Percentiles rank a stretch among this genome's conserved stretches.
Evolutionary conservation across 2,113 vertebrate genomes (phyloP).

Genomic region (Aegithalos caudatus): DNA sequence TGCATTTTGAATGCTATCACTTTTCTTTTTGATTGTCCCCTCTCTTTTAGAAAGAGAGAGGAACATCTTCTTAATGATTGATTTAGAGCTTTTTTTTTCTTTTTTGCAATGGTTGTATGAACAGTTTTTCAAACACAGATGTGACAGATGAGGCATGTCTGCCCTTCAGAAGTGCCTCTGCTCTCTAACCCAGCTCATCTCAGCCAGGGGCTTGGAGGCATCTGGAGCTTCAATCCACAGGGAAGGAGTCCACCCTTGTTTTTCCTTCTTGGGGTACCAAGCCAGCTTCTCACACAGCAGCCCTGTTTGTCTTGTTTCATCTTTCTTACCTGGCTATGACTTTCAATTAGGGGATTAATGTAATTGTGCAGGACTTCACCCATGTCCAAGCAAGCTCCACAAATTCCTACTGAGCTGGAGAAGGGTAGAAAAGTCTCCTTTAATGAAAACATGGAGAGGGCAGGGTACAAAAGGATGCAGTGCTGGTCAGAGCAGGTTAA

Average conservation of each 20-base stretch:
- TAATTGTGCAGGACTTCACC: neutral
- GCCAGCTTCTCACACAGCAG: neutral
- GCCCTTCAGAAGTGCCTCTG: neutral
- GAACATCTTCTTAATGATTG: neutral
- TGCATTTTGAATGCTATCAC: neutral
- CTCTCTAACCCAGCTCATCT: neutral
- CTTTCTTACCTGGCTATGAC: neutral
- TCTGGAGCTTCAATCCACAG: neutral
- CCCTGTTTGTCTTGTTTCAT: neutral
- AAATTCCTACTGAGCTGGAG: neutral
- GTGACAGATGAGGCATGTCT: neutral
- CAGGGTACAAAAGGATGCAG: neutral
- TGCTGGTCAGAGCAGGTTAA: neutral
- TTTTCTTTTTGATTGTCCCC: neutral
- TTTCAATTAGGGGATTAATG: neutral
- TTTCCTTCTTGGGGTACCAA: neutral
- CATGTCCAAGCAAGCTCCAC: neutral
- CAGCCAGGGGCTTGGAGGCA: fast-evolving
- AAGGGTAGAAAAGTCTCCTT: neutral
- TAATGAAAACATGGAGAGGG: neutral
- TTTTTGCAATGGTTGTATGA: neutral
- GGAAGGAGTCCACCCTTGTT: neutral
- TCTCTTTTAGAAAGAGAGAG: neutral
- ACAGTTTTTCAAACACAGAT: neutral
- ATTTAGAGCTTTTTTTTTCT: neutral